Base-by-base conservation (phyloP, 92 coral and sea anemone species). In the Siderastrea siderea region DNA sequence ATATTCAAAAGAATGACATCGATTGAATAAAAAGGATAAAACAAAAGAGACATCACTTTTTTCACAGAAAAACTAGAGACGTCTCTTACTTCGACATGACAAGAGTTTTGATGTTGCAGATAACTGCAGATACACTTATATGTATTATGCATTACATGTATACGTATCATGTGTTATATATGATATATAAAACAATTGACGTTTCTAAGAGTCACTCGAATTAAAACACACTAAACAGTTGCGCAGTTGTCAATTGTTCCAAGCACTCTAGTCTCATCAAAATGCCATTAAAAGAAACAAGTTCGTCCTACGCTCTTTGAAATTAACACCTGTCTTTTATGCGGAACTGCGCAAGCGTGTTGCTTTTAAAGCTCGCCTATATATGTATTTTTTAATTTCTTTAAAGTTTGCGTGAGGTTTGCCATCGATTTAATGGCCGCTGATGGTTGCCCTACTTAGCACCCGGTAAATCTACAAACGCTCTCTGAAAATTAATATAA, bases 321-420 rank as follows among this genome's bases (percentile, higher is more conserved):
- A 64, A 79, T 6, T 3, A 10, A 54, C 86, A 81, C 77, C 86
- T 81, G 86, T 68, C 77, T 17, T 45, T 57, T 13, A 11, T 68
- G 6, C 6, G 19, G 38, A 46, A 44, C 17, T 55, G 68, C 77
- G 86, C 86, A 81, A 60, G 57, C 43, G 55, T 6, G 58, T 2
- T n/a, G 54, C 9, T 14, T 47, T 16, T 12, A 26, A 54, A 47
- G 26, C 47, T 43, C 6, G 26, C 13, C 48, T 48, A 38, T 61
- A 13, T 1, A 6, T 58, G 59, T 11, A 14, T 47, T 16, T 68
- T 81, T 53, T 52, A 68, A 7, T 55, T 7, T n/a, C 7, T 58
- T n/a, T 70, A 7, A 59, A 19, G 45, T 38, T 83, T 26, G 87
- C 70, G 79, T 72, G 71, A 71, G 68, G 10, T 83, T 71, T 83